Evolutionary conservation across 53 echinoderm and acorn worm species (phyloP), one percentile per base, ranked within the genome.

Genomic region (Echinarachnius parma): DNA sequence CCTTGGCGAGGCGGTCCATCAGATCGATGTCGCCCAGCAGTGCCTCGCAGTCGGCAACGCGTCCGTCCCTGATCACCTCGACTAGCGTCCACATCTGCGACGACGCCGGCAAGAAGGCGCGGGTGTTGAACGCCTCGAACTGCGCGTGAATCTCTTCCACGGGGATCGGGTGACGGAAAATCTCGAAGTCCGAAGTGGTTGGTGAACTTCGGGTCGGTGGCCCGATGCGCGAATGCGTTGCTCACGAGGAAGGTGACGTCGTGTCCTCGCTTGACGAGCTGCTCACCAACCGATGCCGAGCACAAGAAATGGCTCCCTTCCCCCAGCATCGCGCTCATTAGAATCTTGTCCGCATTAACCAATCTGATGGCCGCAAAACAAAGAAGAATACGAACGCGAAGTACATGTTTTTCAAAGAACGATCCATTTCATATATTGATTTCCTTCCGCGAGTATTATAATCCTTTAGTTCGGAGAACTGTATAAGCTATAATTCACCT

Each of bases 191-290:
- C n/a, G 33, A 82, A 75, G 15, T 75, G 46, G 1, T 55, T 16
- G 1, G 54, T 15, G 23, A 28, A 70, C 19, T 54, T 75, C 4
- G 64, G 44, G 34, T 75, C 75, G 16, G 34, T 53, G 15, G 64
- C 45, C 21, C 75, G 47, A 21, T 75, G 48, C 0, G 62, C 62
- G 33, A 75, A 63, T 4, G 48, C 55, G 21, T 82, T 53, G 54
- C 75, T 75, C 25, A 82, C 16, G 22, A 82, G 64, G 27, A 82
- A 82, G 14, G 82, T 82, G 26, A 82, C 57, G 48, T 82, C 75
- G 22, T 82, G 82, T 16, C 82, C 82, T 42, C 53, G 63, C 14
- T 54, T 42, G 21, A 52, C 53, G 42, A 82, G 46, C 15, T 53
- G 56, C 45, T 75, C 36, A 8, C 62, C 82, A 2, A 75, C 27